Evolutionary conservation across 2,888 invertebrate species (phyloP), one percentile per base, ranked within the genome.

Genomic region (Oxytorus armatus): DNA sequence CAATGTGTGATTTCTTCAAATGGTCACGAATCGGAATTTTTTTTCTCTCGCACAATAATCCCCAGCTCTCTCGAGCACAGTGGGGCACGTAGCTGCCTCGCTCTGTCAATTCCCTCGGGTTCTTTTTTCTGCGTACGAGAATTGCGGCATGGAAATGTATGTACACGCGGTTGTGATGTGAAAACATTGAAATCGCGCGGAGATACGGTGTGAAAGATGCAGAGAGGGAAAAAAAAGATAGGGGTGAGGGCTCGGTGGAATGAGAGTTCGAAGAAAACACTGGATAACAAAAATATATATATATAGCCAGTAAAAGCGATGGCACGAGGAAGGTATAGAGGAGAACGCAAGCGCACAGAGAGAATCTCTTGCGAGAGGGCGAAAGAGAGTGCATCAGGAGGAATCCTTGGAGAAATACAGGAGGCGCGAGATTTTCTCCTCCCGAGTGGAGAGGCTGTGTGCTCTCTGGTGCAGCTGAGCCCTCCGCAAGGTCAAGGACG

Each of bases 401-500:
- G 70, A 83, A n/a, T 86, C 85, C 86, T 85, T 83, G 59, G 84
- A 83, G 84, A 85, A 85, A 66, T 63, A 47, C 65, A 47, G 65
- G 49, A 74, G 57, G 68, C 65, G 25, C 72, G 72, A 72, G 57
- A 29, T 23, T 70, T 18, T 70, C 44, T 44, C 29, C 47, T 55
- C 29, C 29, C 55, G 10, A 53, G 51, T 39, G 39, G 55, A 44
- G 55, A 69, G 44, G 55, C 85, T 82, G 70, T 61, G 51, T 29
- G 14, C 68, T 53, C 57, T 70, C 65, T n/a, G 82, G 21, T 72
- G 84, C 87, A 84, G 88, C 82, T 79, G 68, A 82, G 82, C 84
- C 55, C 39, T 84, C 85, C 86, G n/a, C n/a, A 86, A 86, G 87
- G 87, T 88, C 87, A 88, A 88, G 87, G 87, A 88, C 88, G 83